These are phyloP conservation scores for Drosophila willistoni DNA, from an alignment of 1,140 invertebrate genomes.

Conservation along the genomic window DNA sequence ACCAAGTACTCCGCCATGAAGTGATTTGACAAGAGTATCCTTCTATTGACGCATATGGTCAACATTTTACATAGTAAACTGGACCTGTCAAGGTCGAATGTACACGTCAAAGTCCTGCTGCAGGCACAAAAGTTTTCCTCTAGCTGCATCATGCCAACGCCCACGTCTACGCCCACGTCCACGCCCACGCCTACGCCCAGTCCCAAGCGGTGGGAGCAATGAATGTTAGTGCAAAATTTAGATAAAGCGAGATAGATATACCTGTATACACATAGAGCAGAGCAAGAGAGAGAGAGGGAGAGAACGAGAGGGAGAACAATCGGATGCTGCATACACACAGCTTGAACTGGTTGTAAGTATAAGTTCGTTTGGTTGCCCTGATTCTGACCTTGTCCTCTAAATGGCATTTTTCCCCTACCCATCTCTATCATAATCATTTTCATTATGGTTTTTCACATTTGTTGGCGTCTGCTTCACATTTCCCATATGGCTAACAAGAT, in stretches of 20 bases:
- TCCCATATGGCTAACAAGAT: slow-evolving; percentile 36
- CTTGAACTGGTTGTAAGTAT: slow-evolving; percentile 1
- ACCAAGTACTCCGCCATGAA: neutral
- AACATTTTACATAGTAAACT: slow-evolving; percentile 23
- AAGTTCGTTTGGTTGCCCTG: slow-evolving; percentile 8
- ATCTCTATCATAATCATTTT: neutral
- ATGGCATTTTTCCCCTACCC: slow-evolving; percentile 29
- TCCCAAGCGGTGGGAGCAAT: neutral
- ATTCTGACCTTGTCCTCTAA: slow-evolving; percentile 55
- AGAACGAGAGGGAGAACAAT: neutral
- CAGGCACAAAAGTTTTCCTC: slow-evolving; percentile 29
- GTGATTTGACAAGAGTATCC: slow-evolving; percentile 23
- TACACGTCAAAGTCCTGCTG: slow-evolving; percentile 38
- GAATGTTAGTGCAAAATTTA: neutral
- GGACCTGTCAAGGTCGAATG: slow-evolving; percentile 14
- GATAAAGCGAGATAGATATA: slow-evolving; percentile 3
- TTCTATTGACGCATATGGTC: slow-evolving; percentile 42
- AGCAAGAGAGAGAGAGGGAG: neutral
- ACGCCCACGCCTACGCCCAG: neutral
- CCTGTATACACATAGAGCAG: neutral
- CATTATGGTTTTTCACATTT: slow-evolving; percentile 22
- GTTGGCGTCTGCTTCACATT: slow-evolving; percentile 42
- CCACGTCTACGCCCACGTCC: neutral
- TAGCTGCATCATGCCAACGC: slow-evolving; percentile 20
- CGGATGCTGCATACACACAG: neutral